A percentile compares a stretch with the other conserved stretches of the same genome.
Evolutionary conservation across 1,140 invertebrate genomes (phyloP).

Genomic region (Neoseiulus cucumeris): DNA sequence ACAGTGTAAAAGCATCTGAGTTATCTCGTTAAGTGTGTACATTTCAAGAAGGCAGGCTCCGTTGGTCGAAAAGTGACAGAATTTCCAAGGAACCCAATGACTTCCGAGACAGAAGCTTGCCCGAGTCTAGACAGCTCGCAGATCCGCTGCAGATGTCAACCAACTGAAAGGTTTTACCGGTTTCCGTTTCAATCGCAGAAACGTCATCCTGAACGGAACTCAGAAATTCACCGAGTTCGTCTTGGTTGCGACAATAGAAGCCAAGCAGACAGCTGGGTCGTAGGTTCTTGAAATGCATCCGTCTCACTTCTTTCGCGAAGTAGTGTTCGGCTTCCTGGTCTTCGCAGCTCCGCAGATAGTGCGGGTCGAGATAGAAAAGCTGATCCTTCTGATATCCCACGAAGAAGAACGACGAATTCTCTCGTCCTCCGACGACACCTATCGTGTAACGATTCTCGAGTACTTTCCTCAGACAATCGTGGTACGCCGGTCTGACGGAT

Average conservation of each 20-base stretch:
- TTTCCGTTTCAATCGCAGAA: neutral
- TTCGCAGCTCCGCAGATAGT: neutral
- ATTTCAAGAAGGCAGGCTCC: no score
- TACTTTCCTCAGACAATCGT: neutral
- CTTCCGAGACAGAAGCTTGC: neutral
- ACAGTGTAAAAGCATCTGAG: no score
- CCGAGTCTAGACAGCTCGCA: neutral
- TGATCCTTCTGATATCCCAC: neutral
- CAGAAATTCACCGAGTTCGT: neutral
- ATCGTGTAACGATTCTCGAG: slow-evolving; percentile 7
- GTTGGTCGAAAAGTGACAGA: neutral
- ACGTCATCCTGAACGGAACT: neutral
- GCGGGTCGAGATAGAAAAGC: neutral
- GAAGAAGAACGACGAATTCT: neutral
- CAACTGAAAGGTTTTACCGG: neutral
- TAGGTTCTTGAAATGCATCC: neutral
- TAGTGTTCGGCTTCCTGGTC: neutral
- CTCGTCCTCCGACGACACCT: neutral
- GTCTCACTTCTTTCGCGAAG: neutral
- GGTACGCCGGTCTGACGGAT: neutral
- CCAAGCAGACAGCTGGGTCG: neutral
- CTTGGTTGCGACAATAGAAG: neutral
- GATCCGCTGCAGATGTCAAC: neutral
- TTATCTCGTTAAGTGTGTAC: no score
- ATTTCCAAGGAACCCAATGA: neutral